These are phyloP conservation scores for Mormyrus hasselquistii DNA, from an alignment of 2,797 vertebrate species.

Conservation along the genomic window DNA sequence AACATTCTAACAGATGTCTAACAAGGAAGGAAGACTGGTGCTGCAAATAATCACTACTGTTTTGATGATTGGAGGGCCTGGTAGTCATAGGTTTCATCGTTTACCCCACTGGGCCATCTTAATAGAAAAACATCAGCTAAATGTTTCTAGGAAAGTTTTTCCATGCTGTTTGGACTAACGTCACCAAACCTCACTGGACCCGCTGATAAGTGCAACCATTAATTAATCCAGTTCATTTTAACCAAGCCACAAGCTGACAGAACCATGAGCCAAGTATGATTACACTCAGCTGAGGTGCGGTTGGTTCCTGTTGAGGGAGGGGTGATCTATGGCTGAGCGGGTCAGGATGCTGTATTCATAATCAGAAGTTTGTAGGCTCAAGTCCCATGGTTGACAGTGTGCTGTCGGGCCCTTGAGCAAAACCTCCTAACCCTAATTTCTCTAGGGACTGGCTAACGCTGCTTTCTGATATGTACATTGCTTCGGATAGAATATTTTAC, in stretches of 20 bases:
- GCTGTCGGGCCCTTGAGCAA: not conserved
- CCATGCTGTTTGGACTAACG: not conserved
- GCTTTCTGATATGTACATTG: not conserved
- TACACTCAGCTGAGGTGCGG: not conserved
- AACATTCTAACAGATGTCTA: not conserved
- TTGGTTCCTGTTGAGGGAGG: not conserved
- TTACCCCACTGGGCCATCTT: not conserved
- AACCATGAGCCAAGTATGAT: not conserved
- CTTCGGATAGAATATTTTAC: not conserved
- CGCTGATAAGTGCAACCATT: not conserved
- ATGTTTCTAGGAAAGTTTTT: not conserved
- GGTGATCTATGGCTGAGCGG: not conserved
- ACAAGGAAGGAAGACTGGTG: not conserved
- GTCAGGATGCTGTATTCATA: not conserved
- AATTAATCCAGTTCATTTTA: conserved; percentile 4
- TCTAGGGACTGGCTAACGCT: not conserved
- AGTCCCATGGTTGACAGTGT: not conserved
- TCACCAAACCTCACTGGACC: not conserved
- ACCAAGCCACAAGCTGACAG: not conserved
- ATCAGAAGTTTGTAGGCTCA: not conserved
- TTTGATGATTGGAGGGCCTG: not conserved
- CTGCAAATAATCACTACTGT: not conserved
- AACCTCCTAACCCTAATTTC: not conserved
- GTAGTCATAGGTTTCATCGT: not conserved
- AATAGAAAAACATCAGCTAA: not conserved